A percentile compares a stretch with the other conserved stretches of the same genome.
These are phyloP conservation scores for Cantharis flavilabris DNA, from an alignment of 2,888 invertebrate genomes.

Conservation along the genomic window DNA sequence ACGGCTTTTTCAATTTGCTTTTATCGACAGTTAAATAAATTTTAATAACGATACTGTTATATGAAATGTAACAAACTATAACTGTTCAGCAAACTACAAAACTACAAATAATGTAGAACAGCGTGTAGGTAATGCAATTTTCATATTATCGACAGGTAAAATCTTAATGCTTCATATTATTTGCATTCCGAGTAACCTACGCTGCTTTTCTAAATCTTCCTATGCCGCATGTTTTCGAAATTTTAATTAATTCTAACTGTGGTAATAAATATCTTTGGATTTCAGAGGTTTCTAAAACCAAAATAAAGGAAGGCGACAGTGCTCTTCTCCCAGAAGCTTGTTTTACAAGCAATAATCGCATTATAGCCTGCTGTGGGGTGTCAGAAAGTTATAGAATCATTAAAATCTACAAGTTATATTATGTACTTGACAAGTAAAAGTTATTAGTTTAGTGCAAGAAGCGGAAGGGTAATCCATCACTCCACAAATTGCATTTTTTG, in stretches of 20 bases:
- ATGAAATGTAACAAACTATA: background rate
- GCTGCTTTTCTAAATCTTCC: background rate
- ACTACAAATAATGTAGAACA: background rate
- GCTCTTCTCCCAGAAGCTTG: background rate
- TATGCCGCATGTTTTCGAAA: background rate
- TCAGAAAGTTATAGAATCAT: background rate
- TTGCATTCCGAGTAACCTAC: background rate
- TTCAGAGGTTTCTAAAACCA: too few species aligned
- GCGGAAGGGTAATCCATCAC: background rate
- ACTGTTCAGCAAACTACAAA: background rate
- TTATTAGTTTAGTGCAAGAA: background rate
- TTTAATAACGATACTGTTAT: background rate
- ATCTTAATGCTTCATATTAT: background rate
- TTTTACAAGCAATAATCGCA: background rate
- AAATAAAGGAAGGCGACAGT: background rate
- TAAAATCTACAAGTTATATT: background rate
- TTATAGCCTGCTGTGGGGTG: background rate
- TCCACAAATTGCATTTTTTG: background rate
- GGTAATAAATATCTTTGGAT: background rate
- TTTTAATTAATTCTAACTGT: background rate
- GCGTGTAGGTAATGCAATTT: background rate
- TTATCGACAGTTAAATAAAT: background rate
- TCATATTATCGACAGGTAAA: background rate
- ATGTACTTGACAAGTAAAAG: background rate
- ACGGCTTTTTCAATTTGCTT: background rate